Conservation (phyloP, 2,797 vertebrate genomes). For the Pachyuromys duprasi region DNA sequence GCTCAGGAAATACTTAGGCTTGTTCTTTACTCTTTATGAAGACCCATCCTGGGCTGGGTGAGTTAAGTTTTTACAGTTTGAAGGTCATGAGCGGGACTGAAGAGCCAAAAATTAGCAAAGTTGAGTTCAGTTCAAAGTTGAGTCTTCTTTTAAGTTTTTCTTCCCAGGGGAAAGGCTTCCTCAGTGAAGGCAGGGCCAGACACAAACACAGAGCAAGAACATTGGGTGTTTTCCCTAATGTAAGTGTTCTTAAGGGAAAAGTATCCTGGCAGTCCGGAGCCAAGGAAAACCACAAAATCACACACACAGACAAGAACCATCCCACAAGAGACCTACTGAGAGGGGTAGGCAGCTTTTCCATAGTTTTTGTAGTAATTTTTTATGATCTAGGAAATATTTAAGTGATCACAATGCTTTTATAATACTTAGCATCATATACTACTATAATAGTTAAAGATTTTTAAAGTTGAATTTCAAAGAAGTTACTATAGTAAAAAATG, state of each 20-base stretch:
- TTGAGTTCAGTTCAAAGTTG: neutral
- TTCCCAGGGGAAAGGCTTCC: neutral
- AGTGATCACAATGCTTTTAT: neutral
- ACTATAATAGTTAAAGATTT: neutral
- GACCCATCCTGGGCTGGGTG: neutral
- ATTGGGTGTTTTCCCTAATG: too few species aligned
- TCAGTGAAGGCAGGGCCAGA: too few species aligned
- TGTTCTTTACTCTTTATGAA: neutral
- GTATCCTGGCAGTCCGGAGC: too few species aligned
- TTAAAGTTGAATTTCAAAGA: neutral
- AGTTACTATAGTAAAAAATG: neutral
- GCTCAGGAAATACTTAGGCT: constrained; percentile 14
- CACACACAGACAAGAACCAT: too few species aligned
- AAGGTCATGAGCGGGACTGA: neutral
- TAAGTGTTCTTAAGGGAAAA: too few species aligned
- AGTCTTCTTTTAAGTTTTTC: neutral
- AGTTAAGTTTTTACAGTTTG: neutral
- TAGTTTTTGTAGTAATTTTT: too few species aligned
- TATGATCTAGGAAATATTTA: neutral
- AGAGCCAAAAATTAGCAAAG: neutral
- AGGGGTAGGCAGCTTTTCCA: too few species aligned
- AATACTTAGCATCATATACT: neutral
- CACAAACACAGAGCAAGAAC: too few species aligned
- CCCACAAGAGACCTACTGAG: too few species aligned
- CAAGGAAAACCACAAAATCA: too few species aligned